Percentiles rank a stretch among this genome's conserved stretches.
phyloP scores from a whole-genome alignment of 1,140 invertebrate species.

The Whitmania pigra region DNA sequence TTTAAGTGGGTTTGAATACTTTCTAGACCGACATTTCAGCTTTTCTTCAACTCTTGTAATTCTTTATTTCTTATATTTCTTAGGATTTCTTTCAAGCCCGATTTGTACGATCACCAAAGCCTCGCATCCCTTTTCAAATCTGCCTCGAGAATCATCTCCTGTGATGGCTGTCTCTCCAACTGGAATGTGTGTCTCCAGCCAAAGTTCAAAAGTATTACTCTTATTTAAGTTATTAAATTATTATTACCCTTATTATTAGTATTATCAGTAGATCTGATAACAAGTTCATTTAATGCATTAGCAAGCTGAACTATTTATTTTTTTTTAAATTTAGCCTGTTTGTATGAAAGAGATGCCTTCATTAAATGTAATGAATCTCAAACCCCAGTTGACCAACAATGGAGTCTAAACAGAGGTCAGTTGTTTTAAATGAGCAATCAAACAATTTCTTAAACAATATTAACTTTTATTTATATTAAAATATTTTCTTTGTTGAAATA shows the following conservation, averaged over 20 bases:
- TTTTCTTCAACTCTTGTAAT: too few relatives aligned
- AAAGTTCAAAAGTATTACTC: slow-evolving; percentile 1
- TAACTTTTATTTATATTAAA: too few relatives aligned
- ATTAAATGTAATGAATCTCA: background rate
- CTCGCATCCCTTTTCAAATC: background rate
- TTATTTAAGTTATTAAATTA: background rate
- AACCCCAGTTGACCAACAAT: background rate
- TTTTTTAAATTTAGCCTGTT: background rate
- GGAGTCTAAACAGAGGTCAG: slow-evolving; percentile 45
- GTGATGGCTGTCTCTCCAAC: slow-evolving; percentile 6
- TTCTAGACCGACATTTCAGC: background rate
- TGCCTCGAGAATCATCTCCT: background rate
- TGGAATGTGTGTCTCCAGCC: background rate
- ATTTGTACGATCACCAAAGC: background rate
- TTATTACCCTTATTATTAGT: background rate
- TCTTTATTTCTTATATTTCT: too few relatives aligned
- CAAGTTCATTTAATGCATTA: too few relatives aligned
- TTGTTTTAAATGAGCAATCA: slow-evolving; percentile 45
- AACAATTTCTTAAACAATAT: too few relatives aligned
- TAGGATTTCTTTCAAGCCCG: background rate
- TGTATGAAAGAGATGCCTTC: background rate
- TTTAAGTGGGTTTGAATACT: background rate
- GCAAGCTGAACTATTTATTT: background rate
- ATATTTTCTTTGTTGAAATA: too few relatives aligned
- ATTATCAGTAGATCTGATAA: too few relatives aligned